A percentile compares a stretch with the other conserved stretches of the same genome.
Conservation (phyloP, 2,797 vertebrate species). For the Megaceryle alcyon region DNA sequence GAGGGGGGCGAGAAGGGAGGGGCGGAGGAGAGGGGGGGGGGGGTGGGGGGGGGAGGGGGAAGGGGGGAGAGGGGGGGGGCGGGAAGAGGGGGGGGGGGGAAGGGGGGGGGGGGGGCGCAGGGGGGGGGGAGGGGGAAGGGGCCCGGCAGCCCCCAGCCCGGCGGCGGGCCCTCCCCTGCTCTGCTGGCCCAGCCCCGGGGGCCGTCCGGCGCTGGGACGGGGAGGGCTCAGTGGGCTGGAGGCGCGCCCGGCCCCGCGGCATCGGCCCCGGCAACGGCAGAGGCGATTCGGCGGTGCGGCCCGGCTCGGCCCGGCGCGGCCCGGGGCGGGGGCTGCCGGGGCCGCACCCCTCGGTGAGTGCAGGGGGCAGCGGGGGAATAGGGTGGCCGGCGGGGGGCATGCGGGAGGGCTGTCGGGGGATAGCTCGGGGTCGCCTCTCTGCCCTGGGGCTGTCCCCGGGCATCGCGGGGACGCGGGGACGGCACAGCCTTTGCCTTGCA, state of each 20-base stretch:
- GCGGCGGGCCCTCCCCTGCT: background rate
- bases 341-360: background rate
- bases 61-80: too few relatives aligned
- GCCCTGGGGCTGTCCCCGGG: background rate
- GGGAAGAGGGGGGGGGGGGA: background rate
- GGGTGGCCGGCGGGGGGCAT: background rate
- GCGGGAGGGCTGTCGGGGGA: background rate
- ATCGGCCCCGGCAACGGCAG: too few relatives aligned
- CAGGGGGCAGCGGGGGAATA: background rate
- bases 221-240: background rate
- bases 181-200: conserved; percentile 10
- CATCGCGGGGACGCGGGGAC: background rate
- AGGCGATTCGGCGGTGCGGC: too few relatives aligned
- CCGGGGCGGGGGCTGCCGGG: background rate
- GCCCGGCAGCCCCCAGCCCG: background rate
- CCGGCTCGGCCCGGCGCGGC: too few relatives aligned
- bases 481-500: background rate
- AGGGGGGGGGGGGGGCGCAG: background rate
- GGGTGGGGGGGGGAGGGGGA: too few relatives aligned
- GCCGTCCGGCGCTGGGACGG: background rate
- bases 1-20: too few relatives aligned
- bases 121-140: too few relatives aligned
- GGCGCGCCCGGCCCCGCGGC: background rate
- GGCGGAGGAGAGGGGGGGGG: too few relatives aligned
- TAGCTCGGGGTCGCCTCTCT: background rate